Conservation (phyloP, 1,140 invertebrate genomes). For the Drosophila hydei region DNA sequence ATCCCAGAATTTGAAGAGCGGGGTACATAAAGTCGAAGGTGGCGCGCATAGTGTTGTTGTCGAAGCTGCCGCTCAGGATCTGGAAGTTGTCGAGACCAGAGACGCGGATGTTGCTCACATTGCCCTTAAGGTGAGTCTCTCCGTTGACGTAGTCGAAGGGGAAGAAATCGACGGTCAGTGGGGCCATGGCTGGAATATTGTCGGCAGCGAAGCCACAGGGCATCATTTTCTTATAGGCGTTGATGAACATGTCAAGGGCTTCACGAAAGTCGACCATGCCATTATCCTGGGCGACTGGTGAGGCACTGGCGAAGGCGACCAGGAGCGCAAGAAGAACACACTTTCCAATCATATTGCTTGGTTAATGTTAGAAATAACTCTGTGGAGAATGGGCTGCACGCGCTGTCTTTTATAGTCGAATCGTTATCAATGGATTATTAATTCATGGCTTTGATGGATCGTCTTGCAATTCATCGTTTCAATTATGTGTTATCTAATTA, state of each 20-base stretch:
- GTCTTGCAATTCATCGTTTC: slow-evolving; percentile 18
- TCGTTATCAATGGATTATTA: slow-evolving; percentile 12
- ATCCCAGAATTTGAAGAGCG: slow-evolving; percentile 54
- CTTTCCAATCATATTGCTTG: slow-evolving; percentile 47
- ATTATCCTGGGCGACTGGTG: slow-evolving; percentile 33
- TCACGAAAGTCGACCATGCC: slow-evolving; percentile 33
- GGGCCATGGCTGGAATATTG: slow-evolving; percentile 53
- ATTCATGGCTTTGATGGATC: slow-evolving; percentile 35
- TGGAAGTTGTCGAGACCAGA: slow-evolving; percentile 55
- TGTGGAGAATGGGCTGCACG: slow-evolving; percentile 4
- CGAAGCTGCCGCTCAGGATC: slow-evolving; percentile 41
- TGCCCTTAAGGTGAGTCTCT: slow-evolving; percentile 40
- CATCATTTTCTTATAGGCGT: slow-evolving; percentile 57
- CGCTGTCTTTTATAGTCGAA: slow-evolving; percentile 34
- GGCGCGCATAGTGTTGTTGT: slow-evolving; percentile 40
- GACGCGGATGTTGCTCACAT: slow-evolving; percentile 57
- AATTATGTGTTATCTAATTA: not conserved
- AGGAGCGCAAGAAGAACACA: slow-evolving; percentile 44
- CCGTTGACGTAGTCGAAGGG: slow-evolving; percentile 30
- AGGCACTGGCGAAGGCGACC: slow-evolving; percentile 20
- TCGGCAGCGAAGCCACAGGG: slow-evolving; percentile 58
- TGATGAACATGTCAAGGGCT: slow-evolving; percentile 41
- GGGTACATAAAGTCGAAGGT: slow-evolving; percentile 55
- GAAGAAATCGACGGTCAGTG: slow-evolving; percentile 29
- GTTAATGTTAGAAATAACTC: slow-evolving; percentile 13